A percentile compares a stretch with the other conserved stretches of the same genome.
Evolutionary conservation across 2,888 invertebrate species (phyloP).

Genomic region (Campaea margaritaria): DNA sequence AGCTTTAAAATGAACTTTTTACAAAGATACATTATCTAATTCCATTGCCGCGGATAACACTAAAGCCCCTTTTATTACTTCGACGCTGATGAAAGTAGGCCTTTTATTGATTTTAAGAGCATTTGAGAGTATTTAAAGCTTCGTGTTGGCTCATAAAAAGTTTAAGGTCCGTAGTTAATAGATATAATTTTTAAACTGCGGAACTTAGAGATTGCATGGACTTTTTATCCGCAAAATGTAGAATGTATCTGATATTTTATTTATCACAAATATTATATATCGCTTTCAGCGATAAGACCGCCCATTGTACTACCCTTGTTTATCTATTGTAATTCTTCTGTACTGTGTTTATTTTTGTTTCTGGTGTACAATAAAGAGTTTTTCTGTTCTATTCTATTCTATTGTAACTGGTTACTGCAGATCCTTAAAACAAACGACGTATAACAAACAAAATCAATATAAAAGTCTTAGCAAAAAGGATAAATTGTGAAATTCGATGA

Average conservation of each 20-base stretch:
- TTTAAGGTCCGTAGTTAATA: constrained; percentile 72
- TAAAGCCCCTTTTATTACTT: constrained; percentile 80
- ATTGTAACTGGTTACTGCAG: background rate
- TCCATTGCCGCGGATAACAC: constrained; percentile 76
- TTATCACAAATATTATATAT: background rate
- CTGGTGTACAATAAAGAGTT: no score
- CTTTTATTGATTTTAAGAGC: constrained; percentile 82
- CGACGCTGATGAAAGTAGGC: constrained; percentile 77
- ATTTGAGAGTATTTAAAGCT: constrained; percentile 78
- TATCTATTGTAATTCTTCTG: no score
- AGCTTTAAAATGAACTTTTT: constrained; percentile 69
- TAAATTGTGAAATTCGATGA: constrained; percentile 11
- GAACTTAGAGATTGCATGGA: constrained; percentile 43
- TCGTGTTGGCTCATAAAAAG: constrained; percentile 72
- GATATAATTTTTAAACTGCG: constrained; percentile 57
- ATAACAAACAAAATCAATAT: background rate
- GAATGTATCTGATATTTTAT: background rate
- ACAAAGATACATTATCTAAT: constrained; percentile 79
- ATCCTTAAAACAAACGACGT: background rate
- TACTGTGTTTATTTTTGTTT: no score
- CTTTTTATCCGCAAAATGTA: constrained; percentile 10
- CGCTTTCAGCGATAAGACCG: no score
- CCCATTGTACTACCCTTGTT: no score
- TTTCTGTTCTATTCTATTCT: no score
- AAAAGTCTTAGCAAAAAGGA: background rate